These are phyloP conservation scores for Dermatophagoides farinae DNA, from an alignment of 1,140 invertebrate species.

Conservation along the genomic window DNA sequence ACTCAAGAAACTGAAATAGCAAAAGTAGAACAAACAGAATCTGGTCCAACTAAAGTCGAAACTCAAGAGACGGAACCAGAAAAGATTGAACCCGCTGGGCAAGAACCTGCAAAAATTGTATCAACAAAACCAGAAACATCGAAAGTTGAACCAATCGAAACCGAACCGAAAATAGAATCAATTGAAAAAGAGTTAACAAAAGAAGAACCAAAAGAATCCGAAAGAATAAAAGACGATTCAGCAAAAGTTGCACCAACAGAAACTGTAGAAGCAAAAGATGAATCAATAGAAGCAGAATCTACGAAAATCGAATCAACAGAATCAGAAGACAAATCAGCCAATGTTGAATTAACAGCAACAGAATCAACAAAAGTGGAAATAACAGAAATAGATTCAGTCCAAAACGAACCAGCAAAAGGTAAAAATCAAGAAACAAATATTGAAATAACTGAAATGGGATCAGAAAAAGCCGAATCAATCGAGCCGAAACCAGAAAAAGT, in stretches of 20 bases:
- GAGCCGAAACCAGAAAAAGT: not conserved
- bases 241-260: too few species aligned
- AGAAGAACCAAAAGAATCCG: not conserved
- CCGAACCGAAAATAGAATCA: conserved; percentile 10
- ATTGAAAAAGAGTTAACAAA: not conserved
- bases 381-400: too few species aligned
- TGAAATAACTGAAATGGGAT: too few species aligned
- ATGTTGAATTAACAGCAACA: not conserved
- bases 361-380: too few species aligned
- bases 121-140: too few species aligned
- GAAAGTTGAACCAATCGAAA: conserved; percentile 25
- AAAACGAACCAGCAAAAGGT: too few species aligned
- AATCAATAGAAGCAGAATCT: not conserved
- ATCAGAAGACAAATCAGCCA: not conserved
- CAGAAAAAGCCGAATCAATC: too few species aligned
- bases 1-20: not conserved
- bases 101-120: not conserved
- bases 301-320: not conserved
- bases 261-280: not conserved
- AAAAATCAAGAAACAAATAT: conserved; percentile 3
- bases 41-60: too few species aligned
- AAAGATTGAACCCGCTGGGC: not conserved
- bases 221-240: not conserved
- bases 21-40: too few species aligned
- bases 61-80: not conserved